A percentile compares a stretch with the other conserved stretches of the same genome.
These are phyloP conservation scores for Orius laevigatus DNA, from an alignment of 1,140 invertebrate genomes.

Conservation along the genomic window DNA sequence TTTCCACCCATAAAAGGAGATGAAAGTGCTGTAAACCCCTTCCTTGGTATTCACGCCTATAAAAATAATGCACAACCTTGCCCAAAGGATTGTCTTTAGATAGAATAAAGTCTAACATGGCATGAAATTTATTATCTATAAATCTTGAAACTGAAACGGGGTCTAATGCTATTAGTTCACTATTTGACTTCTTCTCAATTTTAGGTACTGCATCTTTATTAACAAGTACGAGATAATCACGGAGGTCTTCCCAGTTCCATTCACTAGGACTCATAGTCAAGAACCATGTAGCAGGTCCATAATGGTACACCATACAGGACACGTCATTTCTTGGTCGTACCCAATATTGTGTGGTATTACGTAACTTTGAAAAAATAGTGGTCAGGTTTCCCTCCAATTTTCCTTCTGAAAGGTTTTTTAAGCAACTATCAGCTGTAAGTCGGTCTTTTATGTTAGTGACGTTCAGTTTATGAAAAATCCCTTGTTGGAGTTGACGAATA, in stretches of 20 bases:
- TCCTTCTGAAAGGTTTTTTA: not conserved
- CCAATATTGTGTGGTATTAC: constrained; percentile 20
- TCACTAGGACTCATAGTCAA: constrained; percentile 15
- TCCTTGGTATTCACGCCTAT: constrained; percentile 19
- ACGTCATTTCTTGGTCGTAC: constrained; percentile 17
- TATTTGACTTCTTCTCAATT: constrained; percentile 13
- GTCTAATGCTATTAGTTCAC: constrained; percentile 20
- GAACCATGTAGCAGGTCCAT: constrained; percentile 17
- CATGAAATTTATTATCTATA: constrained; percentile 20
- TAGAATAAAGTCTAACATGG: constrained; percentile 20
- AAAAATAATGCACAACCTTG: constrained; percentile 20
- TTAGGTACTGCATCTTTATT: constrained; percentile 9
- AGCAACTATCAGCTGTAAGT: no score
- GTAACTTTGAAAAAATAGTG: constrained; percentile 17
- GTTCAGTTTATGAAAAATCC: no score
- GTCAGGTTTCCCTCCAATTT: constrained; percentile 18
- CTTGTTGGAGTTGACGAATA: no score
- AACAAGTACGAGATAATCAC: constrained; percentile 16
- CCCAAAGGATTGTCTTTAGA: constrained; percentile 20
- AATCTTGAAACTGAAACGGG: constrained; percentile 20
- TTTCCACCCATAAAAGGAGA: constrained; percentile 19
- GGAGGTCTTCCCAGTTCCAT: constrained; percentile 16
- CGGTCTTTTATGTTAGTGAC: no score
- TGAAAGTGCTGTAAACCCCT: constrained; percentile 19
- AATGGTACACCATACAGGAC: constrained; percentile 17